Evolutionary conservation across 2,113 vertebrate species (phyloP).

Genomic region (Fukomys damarensis): DNA sequence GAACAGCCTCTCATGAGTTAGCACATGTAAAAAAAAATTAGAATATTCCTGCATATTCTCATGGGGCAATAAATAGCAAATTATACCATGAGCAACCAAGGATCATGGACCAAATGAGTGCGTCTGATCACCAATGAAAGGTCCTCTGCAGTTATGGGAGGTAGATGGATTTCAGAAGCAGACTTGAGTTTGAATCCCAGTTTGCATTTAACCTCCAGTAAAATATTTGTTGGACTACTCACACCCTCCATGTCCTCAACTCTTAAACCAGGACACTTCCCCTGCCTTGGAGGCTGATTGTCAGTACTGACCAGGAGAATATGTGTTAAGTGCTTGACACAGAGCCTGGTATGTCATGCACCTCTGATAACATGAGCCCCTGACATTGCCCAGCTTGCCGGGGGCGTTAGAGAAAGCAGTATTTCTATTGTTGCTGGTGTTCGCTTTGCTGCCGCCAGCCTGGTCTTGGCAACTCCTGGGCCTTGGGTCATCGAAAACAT

Average conservation of each 20-base stretch:
- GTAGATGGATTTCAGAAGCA: neutral
- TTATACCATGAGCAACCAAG: too few relatives aligned
- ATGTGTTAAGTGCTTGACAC: neutral
- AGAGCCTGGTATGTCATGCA: neutral
- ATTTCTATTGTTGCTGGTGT: neutral
- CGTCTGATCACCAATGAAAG: neutral
- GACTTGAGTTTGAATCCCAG: neutral
- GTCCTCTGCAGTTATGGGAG: neutral
- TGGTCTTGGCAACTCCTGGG: constrained; percentile 14
- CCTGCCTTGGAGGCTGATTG: too few relatives aligned
- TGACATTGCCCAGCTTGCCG: accelerated
- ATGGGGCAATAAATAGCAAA: neutral
- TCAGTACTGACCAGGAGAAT: too few relatives aligned
- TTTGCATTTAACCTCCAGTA: neutral
- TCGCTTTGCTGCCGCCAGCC: constrained; percentile 50
- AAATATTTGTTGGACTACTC: neutral
- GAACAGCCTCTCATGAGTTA: neutral
- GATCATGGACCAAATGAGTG: neutral
- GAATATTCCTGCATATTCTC: neutral
- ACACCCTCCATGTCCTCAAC: neutral
- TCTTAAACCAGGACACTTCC: neutral
- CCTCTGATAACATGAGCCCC: neutral
- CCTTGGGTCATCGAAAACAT: constrained; percentile 18
- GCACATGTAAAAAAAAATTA: neutral
- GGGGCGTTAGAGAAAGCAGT: neutral